Percentiles rank a stretch among this genome's conserved stretches.
Evolutionary conservation across 2,797 vertebrate species (phyloP).

Genomic region (Esox masquinongy): DNA sequence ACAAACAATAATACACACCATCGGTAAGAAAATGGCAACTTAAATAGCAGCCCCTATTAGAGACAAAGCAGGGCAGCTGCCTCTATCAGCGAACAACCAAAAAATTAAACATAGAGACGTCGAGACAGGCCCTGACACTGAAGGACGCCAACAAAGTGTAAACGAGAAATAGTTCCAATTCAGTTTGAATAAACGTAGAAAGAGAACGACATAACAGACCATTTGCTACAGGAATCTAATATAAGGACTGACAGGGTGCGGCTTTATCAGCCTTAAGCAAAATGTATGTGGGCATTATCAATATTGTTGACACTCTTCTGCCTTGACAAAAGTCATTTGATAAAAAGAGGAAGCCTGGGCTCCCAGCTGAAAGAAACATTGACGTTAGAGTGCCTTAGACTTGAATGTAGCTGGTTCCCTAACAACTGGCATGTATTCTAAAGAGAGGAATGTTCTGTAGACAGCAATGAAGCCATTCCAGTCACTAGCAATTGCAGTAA

Average conservation of each 20-base stretch:
- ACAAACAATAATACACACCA: too few species aligned
- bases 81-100: too few species aligned
- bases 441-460: neutral
- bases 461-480: neutral
- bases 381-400: neutral
- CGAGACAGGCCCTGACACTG: neutral
- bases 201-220: neutral
- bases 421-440: neutral
- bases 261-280: neutral
- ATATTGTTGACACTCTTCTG: constrained; percentile 4
- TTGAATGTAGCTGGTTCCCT: neutral
- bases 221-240: neutral
- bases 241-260: neutral
- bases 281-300: neutral
- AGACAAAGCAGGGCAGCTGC: too few species aligned
- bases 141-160: neutral
- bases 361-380: constrained; percentile 5
- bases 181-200: neutral
- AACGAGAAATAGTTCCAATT: neutral
- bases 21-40: too few species aligned
- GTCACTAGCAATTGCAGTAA: neutral
- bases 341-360: neutral
- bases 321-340: constrained; percentile 9
- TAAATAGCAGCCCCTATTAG: too few species aligned
- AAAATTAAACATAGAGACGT: neutral